Conservation (phyloP, 92 coral and sea anemone genomes). For the Porites divaricata region DNA sequence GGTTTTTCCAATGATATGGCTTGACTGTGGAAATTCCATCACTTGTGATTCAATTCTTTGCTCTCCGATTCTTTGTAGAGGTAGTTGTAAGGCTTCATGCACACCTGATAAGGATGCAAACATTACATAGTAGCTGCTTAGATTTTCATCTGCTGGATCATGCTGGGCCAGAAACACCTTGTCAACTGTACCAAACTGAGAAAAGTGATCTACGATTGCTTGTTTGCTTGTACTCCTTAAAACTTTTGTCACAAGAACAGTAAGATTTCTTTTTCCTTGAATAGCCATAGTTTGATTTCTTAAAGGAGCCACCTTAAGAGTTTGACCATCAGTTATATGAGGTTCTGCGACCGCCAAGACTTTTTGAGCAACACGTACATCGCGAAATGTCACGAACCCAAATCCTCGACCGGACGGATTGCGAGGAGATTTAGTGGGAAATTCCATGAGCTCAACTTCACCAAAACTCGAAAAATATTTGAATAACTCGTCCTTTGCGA, state of each 20-base stretch:
- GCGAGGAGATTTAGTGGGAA: not conserved
- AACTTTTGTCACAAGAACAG: slow-evolving; percentile 10
- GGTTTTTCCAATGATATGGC: not conserved
- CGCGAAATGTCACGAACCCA: slow-evolving; percentile 18
- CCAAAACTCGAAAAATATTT: slow-evolving; percentile 30
- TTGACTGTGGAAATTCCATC: not conserved
- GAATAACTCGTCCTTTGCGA: not conserved
- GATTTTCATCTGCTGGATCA: not conserved
- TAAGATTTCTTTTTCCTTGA: not conserved
- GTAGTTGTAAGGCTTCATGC: slow-evolving; percentile 8
- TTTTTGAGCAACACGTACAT: not conserved
- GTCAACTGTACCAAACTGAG: slow-evolving; percentile 4
- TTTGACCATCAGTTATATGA: not conserved
- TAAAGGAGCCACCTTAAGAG: not conserved
- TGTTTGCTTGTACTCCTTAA: not conserved
- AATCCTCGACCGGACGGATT: not conserved
- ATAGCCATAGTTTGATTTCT: not conserved
- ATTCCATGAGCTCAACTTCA: slow-evolving; percentile 8
- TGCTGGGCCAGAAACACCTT: slow-evolving; percentile 4
- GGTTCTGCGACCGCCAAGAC: not conserved
- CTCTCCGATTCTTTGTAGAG: slow-evolving; percentile 7
- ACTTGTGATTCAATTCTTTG: slow-evolving; percentile 17
- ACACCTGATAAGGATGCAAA: not conserved
- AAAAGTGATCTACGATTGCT: slow-evolving; percentile 2
- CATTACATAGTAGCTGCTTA: slow-evolving; percentile 10